Conservation (phyloP, 1,140 invertebrate genomes). For the Elymnias hypermnestra region DNA sequence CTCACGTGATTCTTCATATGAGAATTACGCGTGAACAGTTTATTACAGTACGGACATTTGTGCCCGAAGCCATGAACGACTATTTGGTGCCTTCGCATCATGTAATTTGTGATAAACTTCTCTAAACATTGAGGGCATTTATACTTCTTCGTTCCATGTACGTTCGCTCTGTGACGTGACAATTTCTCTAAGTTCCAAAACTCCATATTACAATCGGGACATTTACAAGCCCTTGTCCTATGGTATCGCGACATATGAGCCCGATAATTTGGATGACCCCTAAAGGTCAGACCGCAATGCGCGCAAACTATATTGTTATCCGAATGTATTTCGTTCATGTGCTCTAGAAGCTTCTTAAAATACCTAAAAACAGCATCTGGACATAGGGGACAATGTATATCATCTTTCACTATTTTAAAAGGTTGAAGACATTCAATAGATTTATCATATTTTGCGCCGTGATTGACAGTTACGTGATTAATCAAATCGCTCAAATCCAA, state of each 20-base stretch:
- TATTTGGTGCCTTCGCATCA: conserved; percentile 39
- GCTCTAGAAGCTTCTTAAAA: conserved; percentile 45
- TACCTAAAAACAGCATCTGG: conserved; percentile 34
- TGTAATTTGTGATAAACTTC: conserved; percentile 41
- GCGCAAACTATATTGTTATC: conserved; percentile 50
- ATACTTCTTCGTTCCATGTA: conserved; percentile 35
- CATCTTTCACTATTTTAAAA: conserved; percentile 46
- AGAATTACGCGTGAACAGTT: conserved; percentile 45
- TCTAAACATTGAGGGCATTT: conserved; percentile 42
- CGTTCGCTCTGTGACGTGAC: conserved; percentile 26
- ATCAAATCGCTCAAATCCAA: conserved; percentile 34
- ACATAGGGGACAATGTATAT: conserved; percentile 45
- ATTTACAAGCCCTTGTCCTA: conserved; percentile 28
- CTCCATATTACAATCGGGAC: conserved; percentile 30
- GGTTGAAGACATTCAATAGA: conserved; percentile 35
- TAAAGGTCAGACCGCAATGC: conserved; percentile 47
- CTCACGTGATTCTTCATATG: conserved; percentile 49
- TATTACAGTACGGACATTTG: conserved; percentile 45
- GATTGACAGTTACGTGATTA: conserved; percentile 40
- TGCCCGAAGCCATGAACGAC: conserved; percentile 34
- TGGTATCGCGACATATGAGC: conserved; percentile 41
- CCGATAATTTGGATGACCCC: conserved; percentile 39
- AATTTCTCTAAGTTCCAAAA: conserved; percentile 33
- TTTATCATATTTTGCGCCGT: conserved; percentile 37
- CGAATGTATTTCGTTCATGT: conserved; percentile 41